Base-by-base conservation (phyloP, 2,888 invertebrate species). In the Cheilosia urbana region DNA sequence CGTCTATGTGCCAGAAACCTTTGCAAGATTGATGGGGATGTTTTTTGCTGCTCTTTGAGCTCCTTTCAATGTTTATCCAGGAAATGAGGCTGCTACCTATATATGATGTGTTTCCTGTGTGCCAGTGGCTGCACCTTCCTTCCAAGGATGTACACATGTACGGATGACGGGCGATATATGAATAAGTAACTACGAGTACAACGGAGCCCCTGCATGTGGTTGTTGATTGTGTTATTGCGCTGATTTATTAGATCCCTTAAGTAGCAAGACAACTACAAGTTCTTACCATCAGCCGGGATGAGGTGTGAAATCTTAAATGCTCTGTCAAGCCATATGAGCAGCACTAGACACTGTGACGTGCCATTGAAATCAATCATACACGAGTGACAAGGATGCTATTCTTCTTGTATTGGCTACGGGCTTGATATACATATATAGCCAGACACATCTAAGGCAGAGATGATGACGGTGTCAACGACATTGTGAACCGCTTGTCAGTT, bases 351-450 rank as follows among this genome's bases (percentile, higher is more conserved):
- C 27, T 51, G 9, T 49, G 57, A 62, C 57, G 53, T 71, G 45
- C 58, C 51, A 47, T 53, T 77, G 69, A 82, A 58, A 82, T 82
- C 81, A 82, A 82, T 82, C 76, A 82, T 27, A 76, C 37, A 71
- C 3, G 4, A 53, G 58, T 65, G 71, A 40, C 76, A 77, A 37
- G 69, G 27, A 47, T 76, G 45, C 24, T 45, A 37, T 71, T 69
- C 63, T 51, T 63, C 69, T 66, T 53, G 65, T 53, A 65, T 78
- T 65, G 40, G 24, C 42, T 30, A 40, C 4, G 13, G 13, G 27
- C 0, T 27, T 1, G 6, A 27, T 15, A 15, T 40, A 42, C 21
- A 65, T 37, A 2, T 4, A 1, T 0, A 7, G n/a, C 0, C 34
- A 11, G 37, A 2, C 37, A 37, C 37, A 30, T 30, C 30, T 30